A percentile compares a stretch with the other conserved stretches of the same genome.
Conservation (phyloP, 2,113 vertebrate species). For the Lates calcarifer region DNA sequence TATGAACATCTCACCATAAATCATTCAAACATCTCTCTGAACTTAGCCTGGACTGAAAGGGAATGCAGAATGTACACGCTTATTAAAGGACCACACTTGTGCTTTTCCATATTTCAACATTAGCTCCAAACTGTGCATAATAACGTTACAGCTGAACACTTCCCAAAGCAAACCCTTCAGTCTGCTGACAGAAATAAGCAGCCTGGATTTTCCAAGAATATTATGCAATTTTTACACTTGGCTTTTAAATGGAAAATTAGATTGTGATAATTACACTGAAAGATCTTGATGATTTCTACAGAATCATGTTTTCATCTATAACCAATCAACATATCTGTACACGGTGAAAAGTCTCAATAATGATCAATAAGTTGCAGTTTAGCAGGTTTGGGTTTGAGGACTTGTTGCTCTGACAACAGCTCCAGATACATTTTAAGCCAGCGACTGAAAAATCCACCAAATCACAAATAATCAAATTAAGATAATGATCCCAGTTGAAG, state of each 20-base stretch:
- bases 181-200: conserved; percentile 3
- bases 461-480: neutral
- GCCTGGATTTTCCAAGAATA: neutral
- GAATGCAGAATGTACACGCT: conserved; percentile 35
- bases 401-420: neutral
- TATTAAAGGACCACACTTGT: neutral
- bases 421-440: neutral
- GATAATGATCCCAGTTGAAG: neutral
- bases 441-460: too few species aligned
- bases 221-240: too few species aligned
- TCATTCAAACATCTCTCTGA: conserved; percentile 65
- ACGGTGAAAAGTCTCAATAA: neutral
- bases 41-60: conserved; percentile 39
- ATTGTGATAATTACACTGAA: neutral
- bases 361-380: neutral
- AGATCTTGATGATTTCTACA: neutral
- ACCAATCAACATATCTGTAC: neutral
- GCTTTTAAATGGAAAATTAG: too few species aligned
- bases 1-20: conserved; percentile 63
- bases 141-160: neutral
- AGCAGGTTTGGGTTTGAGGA: neutral
- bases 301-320: neutral
- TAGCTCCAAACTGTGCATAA: neutral
- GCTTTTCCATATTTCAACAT: conserved; percentile 7
- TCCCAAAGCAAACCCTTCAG: neutral